phyloP scores from a whole-genome alignment of 1,140 invertebrate species.

The Samia ricini region DNA sequence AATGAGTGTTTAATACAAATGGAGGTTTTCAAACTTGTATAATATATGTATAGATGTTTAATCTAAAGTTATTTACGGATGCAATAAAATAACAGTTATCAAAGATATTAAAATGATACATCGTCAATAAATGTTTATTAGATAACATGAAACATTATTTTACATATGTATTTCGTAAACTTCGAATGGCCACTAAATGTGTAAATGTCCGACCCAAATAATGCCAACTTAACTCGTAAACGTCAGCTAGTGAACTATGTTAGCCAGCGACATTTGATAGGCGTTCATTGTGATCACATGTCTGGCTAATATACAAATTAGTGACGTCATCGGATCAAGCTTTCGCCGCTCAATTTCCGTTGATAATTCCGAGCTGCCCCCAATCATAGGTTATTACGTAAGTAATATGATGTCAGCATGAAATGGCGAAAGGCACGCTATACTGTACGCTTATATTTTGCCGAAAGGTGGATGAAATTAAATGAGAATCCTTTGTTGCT shows the following conservation, averaged over 20 bases:
- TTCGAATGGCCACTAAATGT: background rate
- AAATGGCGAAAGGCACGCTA: background rate
- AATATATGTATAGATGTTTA: too few relatives aligned
- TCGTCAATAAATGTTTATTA: too few relatives aligned
- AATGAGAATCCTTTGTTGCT: background rate
- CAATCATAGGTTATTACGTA: background rate
- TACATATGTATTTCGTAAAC: background rate
- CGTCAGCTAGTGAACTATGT: constrained; percentile 16
- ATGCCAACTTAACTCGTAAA: constrained; percentile 23
- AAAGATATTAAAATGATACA: background rate
- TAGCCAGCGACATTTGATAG: constrained; percentile 11
- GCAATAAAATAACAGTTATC: background rate
- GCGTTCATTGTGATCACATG: constrained; percentile 28
- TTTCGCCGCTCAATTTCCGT: constrained; percentile 35
- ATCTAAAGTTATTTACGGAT: background rate
- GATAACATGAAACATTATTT: background rate
- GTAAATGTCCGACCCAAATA: background rate
- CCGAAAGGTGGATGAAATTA: background rate
- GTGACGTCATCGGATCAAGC: constrained; percentile 42
- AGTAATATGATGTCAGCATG: background rate
- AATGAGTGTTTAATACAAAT: too few relatives aligned
- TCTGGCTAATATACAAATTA: constrained; percentile 47
- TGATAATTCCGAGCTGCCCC: constrained; percentile 16
- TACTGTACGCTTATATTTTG: background rate
- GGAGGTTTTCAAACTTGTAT: too few relatives aligned